Base-by-base conservation (phyloP, 2,888 invertebrate genomes). In the Lathronympha strigana region DNA sequence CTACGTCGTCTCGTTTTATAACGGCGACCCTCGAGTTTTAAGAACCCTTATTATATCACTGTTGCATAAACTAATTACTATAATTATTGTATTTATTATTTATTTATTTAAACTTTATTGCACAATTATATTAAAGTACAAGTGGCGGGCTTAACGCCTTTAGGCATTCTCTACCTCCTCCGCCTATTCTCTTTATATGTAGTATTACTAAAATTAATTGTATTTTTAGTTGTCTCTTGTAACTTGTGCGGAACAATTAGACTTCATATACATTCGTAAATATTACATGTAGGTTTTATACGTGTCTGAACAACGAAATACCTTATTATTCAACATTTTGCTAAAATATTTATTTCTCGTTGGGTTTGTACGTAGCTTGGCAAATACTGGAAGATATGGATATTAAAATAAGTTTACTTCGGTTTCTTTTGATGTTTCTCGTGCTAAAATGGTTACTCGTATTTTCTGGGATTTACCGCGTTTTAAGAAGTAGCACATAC, bases 251-350 rank as follows among this genome's bases (percentile, higher is more conserved):
- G 40, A 2, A 23, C 38, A 23, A 23, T 21, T 23, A 40, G 25
- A 55, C 40, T 28, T 25, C 6, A 15, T 23, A 17, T 43, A 2
- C 15, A 17, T 55, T 17, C 19, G n/a, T 45, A 45, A 57, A 57
- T 31, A 43, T 43, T 8, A 9, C 25, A 25, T 55, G 28, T 28
- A 11, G 13, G 17, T 31, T 43, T 19, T 1, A 36, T 54, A 55
- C 53, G 19, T 55, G 54, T 25, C 15, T 43, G 28, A 31, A 31
- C 28, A 45, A 43, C 21, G 45, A 43, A 57, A 45, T 31, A 45
- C 19, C 6, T 31, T 43, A 28, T 57, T 31, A 43, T 19, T 43
- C 1, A n/a, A 15, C 4, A 21, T 17, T n/a, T 45, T 28, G 2
- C 19, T 43, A 43, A 13, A 36, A 53, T 15, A 55, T 40, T 38